Percentiles rank a stretch among this genome's conserved stretches.
Evolutionary conservation across 1,140 invertebrate species (phyloP).

Genomic region (Hormaphis cornu): DNA sequence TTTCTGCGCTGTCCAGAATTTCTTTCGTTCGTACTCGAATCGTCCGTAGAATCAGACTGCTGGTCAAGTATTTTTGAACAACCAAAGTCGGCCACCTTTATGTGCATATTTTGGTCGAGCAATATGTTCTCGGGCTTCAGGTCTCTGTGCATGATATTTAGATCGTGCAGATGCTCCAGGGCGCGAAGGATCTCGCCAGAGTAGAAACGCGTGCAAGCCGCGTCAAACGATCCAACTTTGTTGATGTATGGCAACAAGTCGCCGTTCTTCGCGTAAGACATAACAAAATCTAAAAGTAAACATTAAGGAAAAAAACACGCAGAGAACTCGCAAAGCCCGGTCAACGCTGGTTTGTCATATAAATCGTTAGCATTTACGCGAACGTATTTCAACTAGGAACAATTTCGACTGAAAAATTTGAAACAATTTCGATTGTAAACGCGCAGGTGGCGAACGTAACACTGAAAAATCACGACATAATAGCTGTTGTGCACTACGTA

Average conservation of each 20-base stretch:
- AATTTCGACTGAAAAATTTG: no score
- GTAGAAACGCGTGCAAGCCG: slow-evolving; percentile 85
- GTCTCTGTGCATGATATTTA: slow-evolving; percentile 83
- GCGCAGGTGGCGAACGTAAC: no score
- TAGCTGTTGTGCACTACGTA: no score
- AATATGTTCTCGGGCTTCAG: slow-evolving; percentile 85
- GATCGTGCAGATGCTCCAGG: slow-evolving; percentile 81
- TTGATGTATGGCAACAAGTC: slow-evolving; percentile 87
- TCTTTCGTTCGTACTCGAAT: slow-evolving; percentile 39
- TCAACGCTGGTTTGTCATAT: no score
- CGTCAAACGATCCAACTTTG: slow-evolving; percentile 80
- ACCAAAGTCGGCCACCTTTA: slow-evolving; percentile 95
- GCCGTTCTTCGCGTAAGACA: slow-evolving; percentile 89
- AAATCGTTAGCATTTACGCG: no score
- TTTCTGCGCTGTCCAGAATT: slow-evolving; percentile 51
- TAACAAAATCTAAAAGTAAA: slow-evolving; percentile 67
- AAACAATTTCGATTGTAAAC: no score
- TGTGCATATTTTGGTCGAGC: slow-evolving; percentile 88
- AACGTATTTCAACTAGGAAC: no score
- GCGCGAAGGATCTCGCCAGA: slow-evolving; percentile 75
- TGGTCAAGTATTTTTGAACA: slow-evolving; percentile 69
- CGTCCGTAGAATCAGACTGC: slow-evolving; percentile 36
- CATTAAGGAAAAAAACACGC: slow-evolving; percentile 34
- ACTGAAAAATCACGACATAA: no score
- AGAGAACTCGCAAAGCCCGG: neutral